Conservation (phyloP, 1,140 invertebrate species). For the Carcinoscorpius rotundicauda region DNA sequence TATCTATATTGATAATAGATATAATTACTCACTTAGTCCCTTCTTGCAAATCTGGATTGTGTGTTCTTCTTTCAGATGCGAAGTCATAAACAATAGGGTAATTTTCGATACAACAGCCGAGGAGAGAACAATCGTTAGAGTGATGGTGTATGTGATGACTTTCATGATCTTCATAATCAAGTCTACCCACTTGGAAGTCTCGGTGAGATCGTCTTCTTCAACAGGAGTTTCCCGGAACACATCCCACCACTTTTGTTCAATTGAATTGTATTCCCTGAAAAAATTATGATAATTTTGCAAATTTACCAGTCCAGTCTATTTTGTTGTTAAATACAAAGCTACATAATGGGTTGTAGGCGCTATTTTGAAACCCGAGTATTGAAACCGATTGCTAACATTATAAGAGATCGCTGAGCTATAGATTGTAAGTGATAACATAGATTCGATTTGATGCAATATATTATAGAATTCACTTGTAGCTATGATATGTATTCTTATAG, state of each 20-base stretch:
- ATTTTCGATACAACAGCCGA: conserved; percentile 31
- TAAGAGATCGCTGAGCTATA: no score
- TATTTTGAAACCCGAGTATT: no score
- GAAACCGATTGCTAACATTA: no score
- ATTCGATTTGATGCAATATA: no score
- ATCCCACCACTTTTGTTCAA: conserved; percentile 79
- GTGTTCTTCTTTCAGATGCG: conserved; percentile 27
- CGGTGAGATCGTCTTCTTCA: conserved; percentile 58
- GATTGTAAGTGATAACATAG: no score
- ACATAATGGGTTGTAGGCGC: no score
- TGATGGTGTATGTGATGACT: conserved; percentile 30
- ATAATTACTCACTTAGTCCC: conserved; percentile 15
- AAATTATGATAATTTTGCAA: no score
- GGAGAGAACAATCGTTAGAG: conserved; percentile 32
- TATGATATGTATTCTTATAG: no score
- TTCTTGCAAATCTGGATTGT: conserved; percentile 23
- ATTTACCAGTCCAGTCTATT: no score
- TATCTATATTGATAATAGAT: background rate
- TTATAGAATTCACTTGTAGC: no score
- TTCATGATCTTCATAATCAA: conserved; percentile 26
- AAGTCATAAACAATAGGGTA: conserved; percentile 35
- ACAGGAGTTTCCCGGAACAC: conserved; percentile 79
- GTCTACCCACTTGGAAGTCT: conserved; percentile 22
- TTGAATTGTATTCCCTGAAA: no score
- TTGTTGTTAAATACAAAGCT: no score